Conservation (phyloP, 2,113 vertebrate genomes). For the Phyllopteryx taeniolatus region DNA sequence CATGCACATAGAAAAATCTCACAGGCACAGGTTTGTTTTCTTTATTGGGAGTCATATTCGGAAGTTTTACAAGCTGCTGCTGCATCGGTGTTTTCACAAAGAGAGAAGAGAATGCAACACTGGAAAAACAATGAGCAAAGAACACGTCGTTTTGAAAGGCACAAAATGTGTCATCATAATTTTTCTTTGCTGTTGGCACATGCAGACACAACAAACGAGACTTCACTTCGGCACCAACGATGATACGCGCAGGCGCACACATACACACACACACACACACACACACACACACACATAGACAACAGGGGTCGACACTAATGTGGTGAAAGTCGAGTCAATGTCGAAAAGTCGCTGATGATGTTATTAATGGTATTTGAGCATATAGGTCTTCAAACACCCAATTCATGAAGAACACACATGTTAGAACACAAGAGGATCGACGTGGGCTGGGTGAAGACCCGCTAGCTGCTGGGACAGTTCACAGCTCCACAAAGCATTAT, state of each 20-base stretch:
- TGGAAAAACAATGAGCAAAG: conserved; percentile 57
- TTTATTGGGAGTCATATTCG: conserved; percentile 75
- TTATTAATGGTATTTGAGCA: not conserved
- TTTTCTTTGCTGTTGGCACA: conserved; percentile 44
- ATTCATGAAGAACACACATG: no score
- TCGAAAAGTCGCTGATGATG: not conserved
- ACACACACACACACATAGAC: conserved; percentile 38
- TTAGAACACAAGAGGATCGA: no score
- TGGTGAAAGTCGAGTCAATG: not conserved
- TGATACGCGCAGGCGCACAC: conserved; percentile 53
- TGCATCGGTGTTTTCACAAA: conserved; percentile 62
- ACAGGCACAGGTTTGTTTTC: conserved; percentile 54
- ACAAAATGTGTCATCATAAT: conserved; percentile 45
- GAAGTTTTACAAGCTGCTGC: conserved; percentile 71
- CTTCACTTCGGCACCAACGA: conserved; percentile 44
- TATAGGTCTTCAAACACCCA: no score
- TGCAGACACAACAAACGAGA: conserved; percentile 62
- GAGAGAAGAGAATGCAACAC: conserved; percentile 62
- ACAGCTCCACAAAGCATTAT: no score
- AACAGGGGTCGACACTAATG: not conserved
- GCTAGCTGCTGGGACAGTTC: no score
- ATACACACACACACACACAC: conserved; percentile 45
- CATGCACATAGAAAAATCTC: conserved; percentile 16
- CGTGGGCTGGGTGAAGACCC: no score
- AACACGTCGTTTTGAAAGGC: conserved; percentile 61